Conservation (phyloP, 92 coral and sea anemone genomes). For the Plumapathes pennacea region DNA sequence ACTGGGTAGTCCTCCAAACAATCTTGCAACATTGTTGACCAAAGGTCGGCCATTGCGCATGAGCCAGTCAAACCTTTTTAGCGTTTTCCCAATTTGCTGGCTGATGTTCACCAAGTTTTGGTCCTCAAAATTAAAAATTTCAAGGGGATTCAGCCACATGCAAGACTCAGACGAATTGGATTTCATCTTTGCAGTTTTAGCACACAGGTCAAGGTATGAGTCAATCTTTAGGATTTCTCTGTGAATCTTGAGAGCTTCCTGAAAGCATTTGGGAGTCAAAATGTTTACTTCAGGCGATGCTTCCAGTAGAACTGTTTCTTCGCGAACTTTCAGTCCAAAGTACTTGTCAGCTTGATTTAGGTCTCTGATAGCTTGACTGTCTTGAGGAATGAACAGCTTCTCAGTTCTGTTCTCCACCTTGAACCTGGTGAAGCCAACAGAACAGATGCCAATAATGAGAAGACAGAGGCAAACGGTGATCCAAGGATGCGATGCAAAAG, state of each 20-base stretch:
- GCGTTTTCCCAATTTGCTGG: conserved; percentile 14
- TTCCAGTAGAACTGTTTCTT: conserved; percentile 29
- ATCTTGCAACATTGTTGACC: conserved; percentile 31
- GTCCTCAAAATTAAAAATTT: conserved; percentile 7
- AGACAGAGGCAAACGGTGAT: conserved; percentile 26
- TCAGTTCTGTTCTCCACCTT: conserved; percentile 29
- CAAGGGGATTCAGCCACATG: conserved; percentile 34
- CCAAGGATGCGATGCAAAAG: conserved; percentile 37
- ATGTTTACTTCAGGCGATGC: conserved; percentile 15
- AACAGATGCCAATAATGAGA: conserved; percentile 16
- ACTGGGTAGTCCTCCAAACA: conserved; percentile 41
- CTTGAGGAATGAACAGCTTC: conserved; percentile 42
- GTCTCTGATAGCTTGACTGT: conserved; percentile 36
- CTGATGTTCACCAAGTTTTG: conserved; percentile 3
- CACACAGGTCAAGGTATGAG: conserved; percentile 28
- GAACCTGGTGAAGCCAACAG: conserved; percentile 27
- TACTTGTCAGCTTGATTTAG: conserved; percentile 26
- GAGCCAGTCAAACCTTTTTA: conserved; percentile 8
- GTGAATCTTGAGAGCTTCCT: conserved; percentile 45
- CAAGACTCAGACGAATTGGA: conserved; percentile 9
- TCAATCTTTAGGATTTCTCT: conserved; percentile 12
- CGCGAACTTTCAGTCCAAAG: conserved; percentile 27
- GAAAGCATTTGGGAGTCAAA: conserved; percentile 37
- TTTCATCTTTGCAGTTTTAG: conserved; percentile 1
- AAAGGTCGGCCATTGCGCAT: conserved; percentile 60